Evolutionary conservation across 1,140 invertebrate genomes (phyloP), one percentile per base, ranked within the genome.

Genomic region (Drosophila littoralis): DNA sequence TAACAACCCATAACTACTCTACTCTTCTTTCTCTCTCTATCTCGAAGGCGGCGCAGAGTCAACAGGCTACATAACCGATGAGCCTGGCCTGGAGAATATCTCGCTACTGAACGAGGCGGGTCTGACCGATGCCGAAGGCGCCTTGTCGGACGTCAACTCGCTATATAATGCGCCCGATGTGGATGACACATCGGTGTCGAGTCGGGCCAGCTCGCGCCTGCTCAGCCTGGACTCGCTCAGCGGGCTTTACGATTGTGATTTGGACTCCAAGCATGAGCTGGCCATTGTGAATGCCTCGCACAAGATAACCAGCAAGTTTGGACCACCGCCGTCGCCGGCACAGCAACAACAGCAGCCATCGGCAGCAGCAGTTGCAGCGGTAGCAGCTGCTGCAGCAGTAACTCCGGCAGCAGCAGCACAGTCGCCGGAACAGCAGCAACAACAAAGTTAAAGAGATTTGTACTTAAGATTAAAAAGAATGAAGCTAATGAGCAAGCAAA

Each of bases 121-220:
- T n/a, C 94, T 97, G 17, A 97, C 96, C 7, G 96, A 97, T 93
- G 96, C 96, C 7, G 96, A 97, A 94, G 96, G 96, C 52, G 96
- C 96, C 7, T 92, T 97, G 46, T 97, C 96, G 86, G 96, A 97
- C 91, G 96, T 97, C 28, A 97, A 97, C 92, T 97, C 96, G n/a
- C 94, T 96, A 66, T 96, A 96, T 88, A 95, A 95, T 88, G 95
- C 95, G 60, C 95, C 94, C 75, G 96, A 96, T 88, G 93, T 96
- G 75, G 95, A 96, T 85, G 95, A 96, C 88, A 95, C 95, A 78
- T 96, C 96, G 28, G 96, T 96, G 33, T 95, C 96, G 71, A 96
- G 95, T 55, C 93, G 96, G 61, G 96, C 96, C 7, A 97, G 96
- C 48, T 97, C 96, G 8, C 94, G 96, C 12, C 95, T 96, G 13